Percentiles rank a stretch among this genome's conserved stretches.
phyloP scores from a whole-genome alignment of 2,888 invertebrate genomes.

The Thymelicus sylvestris region DNA sequence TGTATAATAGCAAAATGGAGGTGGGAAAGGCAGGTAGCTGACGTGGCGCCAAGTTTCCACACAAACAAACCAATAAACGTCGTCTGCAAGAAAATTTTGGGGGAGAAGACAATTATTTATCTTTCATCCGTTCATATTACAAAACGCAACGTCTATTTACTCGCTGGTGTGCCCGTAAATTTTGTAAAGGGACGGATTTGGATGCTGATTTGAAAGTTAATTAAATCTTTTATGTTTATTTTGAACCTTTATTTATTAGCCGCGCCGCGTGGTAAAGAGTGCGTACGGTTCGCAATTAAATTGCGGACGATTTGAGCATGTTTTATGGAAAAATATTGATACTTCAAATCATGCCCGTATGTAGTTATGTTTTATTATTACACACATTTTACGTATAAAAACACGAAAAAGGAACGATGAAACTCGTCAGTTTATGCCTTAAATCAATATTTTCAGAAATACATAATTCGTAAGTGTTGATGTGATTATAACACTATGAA shows the following conservation, averaged over 20 bases:
- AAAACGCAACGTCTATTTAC: conserved; percentile 29
- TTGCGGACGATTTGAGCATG: neutral
- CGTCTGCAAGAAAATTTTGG: conserved; percentile 64
- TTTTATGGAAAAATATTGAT: neutral
- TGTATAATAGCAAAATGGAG: conserved; percentile 12
- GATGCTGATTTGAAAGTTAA: conserved; percentile 13
- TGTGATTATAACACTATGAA: too few species aligned
- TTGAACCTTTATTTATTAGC: conserved; percentile 5
- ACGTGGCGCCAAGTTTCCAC: conserved; percentile 66
- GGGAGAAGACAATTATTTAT: conserved; percentile 69
- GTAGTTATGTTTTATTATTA: too few species aligned
- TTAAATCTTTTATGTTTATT: conserved; percentile 13
- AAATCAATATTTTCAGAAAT: too few species aligned
- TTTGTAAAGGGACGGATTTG: conserved; percentile 18
- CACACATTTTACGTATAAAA: too few species aligned
- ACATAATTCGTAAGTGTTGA: too few species aligned
- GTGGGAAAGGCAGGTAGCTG: conserved; percentile 57
- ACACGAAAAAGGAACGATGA: too few species aligned
- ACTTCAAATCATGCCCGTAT: neutral
- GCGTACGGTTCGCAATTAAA: conserved; percentile 6
- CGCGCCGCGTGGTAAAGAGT: neutral
- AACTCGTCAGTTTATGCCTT: too few species aligned
- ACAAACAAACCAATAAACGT: conserved; percentile 78
- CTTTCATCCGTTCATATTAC: conserved; percentile 52
- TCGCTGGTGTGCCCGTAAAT: conserved; percentile 13